Percentiles rank a stretch among this genome's conserved stretches.
phyloP scores from a whole-genome alignment of 1,140 invertebrate genomes.

The Drosophila lacertosa region DNA sequence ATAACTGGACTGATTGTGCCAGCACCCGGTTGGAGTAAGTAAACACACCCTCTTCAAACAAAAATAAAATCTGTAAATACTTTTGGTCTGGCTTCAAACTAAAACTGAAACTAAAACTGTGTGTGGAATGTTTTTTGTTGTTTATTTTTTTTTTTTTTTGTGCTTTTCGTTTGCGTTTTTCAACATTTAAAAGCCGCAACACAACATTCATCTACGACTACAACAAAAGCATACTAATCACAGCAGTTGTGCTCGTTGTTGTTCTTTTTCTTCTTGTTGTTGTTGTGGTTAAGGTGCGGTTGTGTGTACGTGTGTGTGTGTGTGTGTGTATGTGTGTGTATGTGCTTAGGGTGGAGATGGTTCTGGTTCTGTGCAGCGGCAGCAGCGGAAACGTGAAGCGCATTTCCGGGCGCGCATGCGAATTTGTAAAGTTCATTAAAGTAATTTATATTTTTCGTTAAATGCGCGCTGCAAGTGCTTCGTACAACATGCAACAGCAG shows the following conservation, averaged over 20 bases:
- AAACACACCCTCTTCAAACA: not conserved
- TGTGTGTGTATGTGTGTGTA: slow-evolving; percentile 7
- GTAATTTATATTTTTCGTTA: slow-evolving; percentile 79
- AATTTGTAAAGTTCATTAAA: slow-evolving; percentile 83
- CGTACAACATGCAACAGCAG: slow-evolving; percentile 60
- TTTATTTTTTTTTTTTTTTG: slow-evolving; percentile 1
- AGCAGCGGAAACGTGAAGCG: slow-evolving; percentile 73
- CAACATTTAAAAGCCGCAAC: slow-evolving; percentile 60
- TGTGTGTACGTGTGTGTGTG: not conserved
- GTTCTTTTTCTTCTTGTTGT: slow-evolving; percentile 37
- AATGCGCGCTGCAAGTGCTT: slow-evolving; percentile 69
- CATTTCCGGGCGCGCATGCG: slow-evolving; percentile 77
- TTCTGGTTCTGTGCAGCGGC: slow-evolving; percentile 7
- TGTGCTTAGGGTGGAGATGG: slow-evolving; percentile 16
- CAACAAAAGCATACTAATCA: slow-evolving; percentile 79
- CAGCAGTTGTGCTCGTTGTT: slow-evolving; percentile 42
- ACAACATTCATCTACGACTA: slow-evolving; percentile 69
- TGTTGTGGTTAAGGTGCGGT: slow-evolving; percentile 56
- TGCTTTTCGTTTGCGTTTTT: slow-evolving; percentile 18
- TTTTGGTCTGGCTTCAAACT: slow-evolving; percentile 12
- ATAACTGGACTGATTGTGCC: slow-evolving; percentile 98
- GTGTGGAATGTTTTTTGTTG: slow-evolving; percentile 23
- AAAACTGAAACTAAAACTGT: slow-evolving; percentile 41
- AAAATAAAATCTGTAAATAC: slow-evolving; percentile 7
- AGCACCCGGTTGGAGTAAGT: slow-evolving; percentile 95